A percentile compares a stretch with the other conserved stretches of the same genome.
phyloP scores from a whole-genome alignment of 2,797 vertebrate genomes.

The Hippopotamyrus pictus region DNA sequence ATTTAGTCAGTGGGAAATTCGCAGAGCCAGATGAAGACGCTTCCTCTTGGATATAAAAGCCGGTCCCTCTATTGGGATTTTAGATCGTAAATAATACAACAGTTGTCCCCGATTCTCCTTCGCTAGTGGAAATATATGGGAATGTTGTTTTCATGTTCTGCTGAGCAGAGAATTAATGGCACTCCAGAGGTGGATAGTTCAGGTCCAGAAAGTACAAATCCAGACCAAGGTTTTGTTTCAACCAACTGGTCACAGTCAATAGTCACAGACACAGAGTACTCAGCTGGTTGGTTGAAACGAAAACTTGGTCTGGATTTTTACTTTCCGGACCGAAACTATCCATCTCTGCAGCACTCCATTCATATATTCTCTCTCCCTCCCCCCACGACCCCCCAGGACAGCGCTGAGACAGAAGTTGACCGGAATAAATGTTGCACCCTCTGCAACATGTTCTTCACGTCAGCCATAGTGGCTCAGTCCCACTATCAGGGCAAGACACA shows the following conservation, averaged over 20 bases:
- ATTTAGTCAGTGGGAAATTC: not conserved
- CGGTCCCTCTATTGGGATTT: not conserved
- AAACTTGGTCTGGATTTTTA: not conserved
- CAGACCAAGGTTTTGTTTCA: not conserved
- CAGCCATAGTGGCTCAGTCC: slow-evolving; percentile 74
- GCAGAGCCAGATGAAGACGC: not conserved
- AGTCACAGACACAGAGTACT: not conserved
- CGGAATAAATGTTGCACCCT: slow-evolving; percentile 77
- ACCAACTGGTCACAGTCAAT: not conserved
- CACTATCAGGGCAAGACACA: slow-evolving; percentile 80
- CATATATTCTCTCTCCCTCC: not conserved
- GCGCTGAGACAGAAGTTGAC: slow-evolving; percentile 73
- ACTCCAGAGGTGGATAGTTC: not conserved
- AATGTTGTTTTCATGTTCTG: not conserved
- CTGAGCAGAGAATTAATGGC: not conserved
- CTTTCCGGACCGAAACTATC: not conserved
- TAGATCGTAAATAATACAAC: not conserved
- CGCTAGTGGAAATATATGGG: not conserved
- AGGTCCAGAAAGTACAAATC: not conserved
- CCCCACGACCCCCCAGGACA: slow-evolving; percentile 53
- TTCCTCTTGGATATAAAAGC: not conserved
- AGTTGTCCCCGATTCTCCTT: not conserved
- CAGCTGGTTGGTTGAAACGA: not conserved
- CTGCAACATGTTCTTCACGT: slow-evolving; percentile 82
- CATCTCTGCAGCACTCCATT: not conserved